Percentiles rank a stretch among this genome's conserved stretches.
Conservation (phyloP, 2,888 invertebrate species). For the Tholera decimalis region DNA sequence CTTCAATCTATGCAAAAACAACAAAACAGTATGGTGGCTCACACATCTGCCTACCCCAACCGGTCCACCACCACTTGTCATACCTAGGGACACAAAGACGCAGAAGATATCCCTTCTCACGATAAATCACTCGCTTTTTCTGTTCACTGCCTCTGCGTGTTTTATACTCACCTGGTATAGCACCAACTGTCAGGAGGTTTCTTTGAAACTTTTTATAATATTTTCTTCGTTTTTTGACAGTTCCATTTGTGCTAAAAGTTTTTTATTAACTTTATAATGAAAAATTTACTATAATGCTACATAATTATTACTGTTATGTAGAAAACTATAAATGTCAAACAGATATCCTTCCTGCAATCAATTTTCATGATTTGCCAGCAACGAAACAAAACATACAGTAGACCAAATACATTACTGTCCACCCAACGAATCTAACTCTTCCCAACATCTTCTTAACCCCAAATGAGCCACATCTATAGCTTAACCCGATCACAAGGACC, state of each 20-base stretch:
- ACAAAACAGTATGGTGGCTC: slow-evolving; percentile 14
- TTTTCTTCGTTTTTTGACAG: slow-evolving; percentile 20
- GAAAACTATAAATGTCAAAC: too few relatives aligned
- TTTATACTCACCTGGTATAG: slow-evolving; percentile 80
- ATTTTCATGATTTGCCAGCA: background rate
- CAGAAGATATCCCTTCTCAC: slow-evolving; percentile 86
- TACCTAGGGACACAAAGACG: slow-evolving; percentile 77
- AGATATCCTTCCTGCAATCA: too few relatives aligned
- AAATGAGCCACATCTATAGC: slow-evolving; percentile 2
- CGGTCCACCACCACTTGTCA: slow-evolving; percentile 64
- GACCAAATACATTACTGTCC: background rate
- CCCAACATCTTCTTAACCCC: slow-evolving; percentile 6
- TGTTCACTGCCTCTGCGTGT: slow-evolving; percentile 79
- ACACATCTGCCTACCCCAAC: slow-evolving; percentile 51
- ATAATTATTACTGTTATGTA: too few relatives aligned
- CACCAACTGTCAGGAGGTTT: slow-evolving; percentile 71
- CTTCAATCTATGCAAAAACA: background rate
- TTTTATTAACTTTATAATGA: too few relatives aligned
- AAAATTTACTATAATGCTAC: too few relatives aligned
- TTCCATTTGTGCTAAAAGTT: slow-evolving; percentile 17
- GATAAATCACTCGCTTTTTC: slow-evolving; percentile 85
- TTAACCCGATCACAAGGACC: slow-evolving; percentile 29
- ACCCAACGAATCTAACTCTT: background rate
- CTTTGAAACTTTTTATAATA: slow-evolving; percentile 42
- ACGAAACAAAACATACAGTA: background rate